Evolutionary conservation across 2,888 invertebrate genomes (phyloP).

Genomic region (Anorthoa munda): DNA sequence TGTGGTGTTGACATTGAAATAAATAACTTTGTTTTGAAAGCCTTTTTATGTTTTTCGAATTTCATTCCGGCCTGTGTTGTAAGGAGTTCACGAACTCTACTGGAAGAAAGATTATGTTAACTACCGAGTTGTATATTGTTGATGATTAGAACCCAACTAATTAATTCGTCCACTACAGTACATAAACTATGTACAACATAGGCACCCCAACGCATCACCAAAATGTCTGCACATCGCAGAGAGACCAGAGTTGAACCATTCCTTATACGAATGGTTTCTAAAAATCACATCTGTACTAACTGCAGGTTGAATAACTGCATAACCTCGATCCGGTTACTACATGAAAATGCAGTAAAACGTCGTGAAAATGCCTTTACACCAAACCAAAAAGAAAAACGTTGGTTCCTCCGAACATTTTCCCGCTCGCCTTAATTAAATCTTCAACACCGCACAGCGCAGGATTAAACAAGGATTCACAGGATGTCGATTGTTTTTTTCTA

Average conservation of each 20-base stretch:
- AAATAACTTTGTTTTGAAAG: constrained; percentile 18
- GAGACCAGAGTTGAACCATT: no score
- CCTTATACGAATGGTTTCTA: no score
- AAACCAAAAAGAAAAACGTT: constrained; percentile 22
- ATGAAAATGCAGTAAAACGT: constrained; percentile 18
- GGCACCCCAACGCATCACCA: not conserved
- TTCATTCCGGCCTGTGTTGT: not conserved
- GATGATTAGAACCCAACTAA: not conserved
- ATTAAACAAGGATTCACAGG: constrained; percentile 43
- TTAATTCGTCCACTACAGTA: not conserved
- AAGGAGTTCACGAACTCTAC: no score
- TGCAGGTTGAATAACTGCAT: not conserved
- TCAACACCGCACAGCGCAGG: constrained; percentile 29
- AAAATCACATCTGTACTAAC: not conserved
- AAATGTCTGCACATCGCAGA: not conserved
- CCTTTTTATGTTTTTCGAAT: not conserved
- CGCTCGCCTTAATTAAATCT: constrained; percentile 51
- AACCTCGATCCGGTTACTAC: not conserved
- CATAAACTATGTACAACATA: not conserved
- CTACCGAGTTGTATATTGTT: not conserved
- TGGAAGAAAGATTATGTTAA: no score
- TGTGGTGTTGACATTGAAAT: constrained; percentile 13
- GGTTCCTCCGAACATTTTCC: constrained; percentile 28
- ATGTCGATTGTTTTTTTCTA: constrained; percentile 25
- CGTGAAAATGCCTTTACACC: constrained; percentile 22